Evolutionary conservation across 1,140 invertebrate genomes (phyloP).

Genomic region (Acyrthosiphon pisum): DNA sequence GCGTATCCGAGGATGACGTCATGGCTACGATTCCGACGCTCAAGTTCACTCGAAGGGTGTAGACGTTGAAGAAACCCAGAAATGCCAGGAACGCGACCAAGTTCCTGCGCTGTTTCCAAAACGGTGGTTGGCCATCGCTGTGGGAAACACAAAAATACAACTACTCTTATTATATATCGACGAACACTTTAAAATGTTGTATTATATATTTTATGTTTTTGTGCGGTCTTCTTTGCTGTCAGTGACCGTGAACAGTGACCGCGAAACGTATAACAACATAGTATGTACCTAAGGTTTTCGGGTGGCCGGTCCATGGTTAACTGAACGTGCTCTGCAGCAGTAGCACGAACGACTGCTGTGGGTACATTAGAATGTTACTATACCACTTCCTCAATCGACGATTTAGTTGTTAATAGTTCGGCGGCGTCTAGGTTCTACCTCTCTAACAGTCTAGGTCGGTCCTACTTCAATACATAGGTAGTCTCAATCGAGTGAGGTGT

Average conservation of each 20-base stretch:
- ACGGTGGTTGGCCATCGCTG: conserved; percentile 45
- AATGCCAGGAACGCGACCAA: conserved; percentile 80
- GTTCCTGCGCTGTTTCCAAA: conserved; percentile 75
- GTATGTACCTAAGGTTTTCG: conserved; percentile 15
- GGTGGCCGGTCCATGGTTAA: conserved; percentile 23
- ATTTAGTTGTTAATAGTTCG: not conserved
- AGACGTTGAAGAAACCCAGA: conserved; percentile 88
- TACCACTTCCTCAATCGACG: not conserved
- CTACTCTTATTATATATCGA: not conserved
- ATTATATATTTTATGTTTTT: not conserved
- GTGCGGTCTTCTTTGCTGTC: not conserved
- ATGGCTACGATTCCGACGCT: conserved; percentile 86
- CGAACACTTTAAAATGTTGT: not conserved
- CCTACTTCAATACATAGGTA: not conserved
- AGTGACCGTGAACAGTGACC: not conserved
- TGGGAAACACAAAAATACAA: not conserved
- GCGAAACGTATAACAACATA: not conserved
- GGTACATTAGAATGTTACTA: conserved; percentile 38
- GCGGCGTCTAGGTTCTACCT: not conserved
- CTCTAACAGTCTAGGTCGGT: no score
- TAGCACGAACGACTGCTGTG: not conserved
- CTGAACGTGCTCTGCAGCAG: not conserved
- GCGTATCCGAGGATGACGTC: conserved; percentile 64
- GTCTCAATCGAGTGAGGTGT: not conserved
- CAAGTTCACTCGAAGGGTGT: conserved; percentile 85